Evolutionary conservation across 2,797 vertebrate species (phyloP).

Genomic region (Sebastes diaconus): DNA sequence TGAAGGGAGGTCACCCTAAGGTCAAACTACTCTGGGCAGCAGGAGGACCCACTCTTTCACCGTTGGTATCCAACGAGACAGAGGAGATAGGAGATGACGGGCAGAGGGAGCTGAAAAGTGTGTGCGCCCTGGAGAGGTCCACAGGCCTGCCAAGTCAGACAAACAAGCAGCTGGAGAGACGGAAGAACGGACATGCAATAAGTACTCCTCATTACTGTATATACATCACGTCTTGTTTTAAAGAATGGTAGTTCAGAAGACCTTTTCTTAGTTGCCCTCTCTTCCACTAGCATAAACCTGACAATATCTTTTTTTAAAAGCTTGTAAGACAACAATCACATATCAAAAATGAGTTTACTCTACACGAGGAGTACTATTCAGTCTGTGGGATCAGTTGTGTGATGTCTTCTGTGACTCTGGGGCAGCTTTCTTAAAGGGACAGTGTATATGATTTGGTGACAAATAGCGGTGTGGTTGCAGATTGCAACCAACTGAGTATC

Average conservation of each 20-base stretch:
- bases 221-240: neutral
- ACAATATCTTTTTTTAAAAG: neutral
- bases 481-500: too few species aligned
- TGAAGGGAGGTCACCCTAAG: slow-evolving; percentile 76
- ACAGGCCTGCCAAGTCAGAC: slow-evolving; percentile 16
- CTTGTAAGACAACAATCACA: neutral
- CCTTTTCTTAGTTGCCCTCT: neutral
- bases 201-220: slow-evolving; percentile 51
- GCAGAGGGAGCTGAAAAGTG: slow-evolving; percentile 75
- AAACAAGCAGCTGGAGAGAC: slow-evolving; percentile 21
- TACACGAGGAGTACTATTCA: neutral
- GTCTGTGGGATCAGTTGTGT: neutral
- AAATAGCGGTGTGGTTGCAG: too few species aligned
- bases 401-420: neutral
- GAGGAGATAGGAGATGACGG: slow-evolving; percentile 75
- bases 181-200: slow-evolving; percentile 57
- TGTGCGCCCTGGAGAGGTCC: slow-evolving; percentile 77
- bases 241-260: neutral
- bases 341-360: neutral
- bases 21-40: slow-evolving; percentile 78
- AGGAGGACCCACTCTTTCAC: slow-evolving; percentile 70
- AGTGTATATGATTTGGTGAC: too few species aligned
- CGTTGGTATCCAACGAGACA: slow-evolving; percentile 76
- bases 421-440: neutral
- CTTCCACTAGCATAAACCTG: neutral